phyloP scores from a whole-genome alignment of 2,888 invertebrate species.

The Prenolepis imparis region DNA sequence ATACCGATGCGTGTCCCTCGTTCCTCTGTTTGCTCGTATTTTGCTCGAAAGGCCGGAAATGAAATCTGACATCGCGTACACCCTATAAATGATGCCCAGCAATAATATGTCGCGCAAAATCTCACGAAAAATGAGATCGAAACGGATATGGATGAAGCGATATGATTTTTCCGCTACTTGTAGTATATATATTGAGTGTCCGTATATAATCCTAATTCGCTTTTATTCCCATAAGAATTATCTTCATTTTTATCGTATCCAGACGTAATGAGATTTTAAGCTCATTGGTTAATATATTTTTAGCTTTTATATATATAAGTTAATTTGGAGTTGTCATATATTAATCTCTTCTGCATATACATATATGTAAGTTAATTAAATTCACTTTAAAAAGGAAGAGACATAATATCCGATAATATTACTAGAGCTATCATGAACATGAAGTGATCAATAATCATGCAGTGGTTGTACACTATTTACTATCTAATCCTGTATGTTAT shows the following conservation, averaged over 20 bases:
- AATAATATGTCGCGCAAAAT: conserved; percentile 39
- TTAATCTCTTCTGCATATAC: not conserved
- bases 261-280: not conserved
- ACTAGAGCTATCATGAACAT: not conserved
- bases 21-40: conserved; percentile 51
- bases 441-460: not conserved
- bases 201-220: not conserved
- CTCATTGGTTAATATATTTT: not conserved
- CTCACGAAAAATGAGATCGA: not conserved
- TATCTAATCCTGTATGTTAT: not conserved
- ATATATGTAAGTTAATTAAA: not conserved
- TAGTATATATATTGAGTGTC: not conserved
- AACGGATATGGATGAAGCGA: not conserved
- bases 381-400: not conserved
- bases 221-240: not conserved
- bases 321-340: not conserved
- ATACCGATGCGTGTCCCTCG: conserved; percentile 38
- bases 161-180: conserved; percentile 2
- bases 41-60: conserved; percentile 43
- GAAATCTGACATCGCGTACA: conserved; percentile 35
- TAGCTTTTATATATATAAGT: not conserved
- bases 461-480: not conserved
- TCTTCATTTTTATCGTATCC: not conserved
- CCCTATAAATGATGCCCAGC: conserved; percentile 23
- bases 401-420: conserved; percentile 13